Evolutionary conservation across 2,113 vertebrate species (phyloP), one percentile per base, ranked within the genome.

Genomic region (Rousettus leschenaultii): DNA sequence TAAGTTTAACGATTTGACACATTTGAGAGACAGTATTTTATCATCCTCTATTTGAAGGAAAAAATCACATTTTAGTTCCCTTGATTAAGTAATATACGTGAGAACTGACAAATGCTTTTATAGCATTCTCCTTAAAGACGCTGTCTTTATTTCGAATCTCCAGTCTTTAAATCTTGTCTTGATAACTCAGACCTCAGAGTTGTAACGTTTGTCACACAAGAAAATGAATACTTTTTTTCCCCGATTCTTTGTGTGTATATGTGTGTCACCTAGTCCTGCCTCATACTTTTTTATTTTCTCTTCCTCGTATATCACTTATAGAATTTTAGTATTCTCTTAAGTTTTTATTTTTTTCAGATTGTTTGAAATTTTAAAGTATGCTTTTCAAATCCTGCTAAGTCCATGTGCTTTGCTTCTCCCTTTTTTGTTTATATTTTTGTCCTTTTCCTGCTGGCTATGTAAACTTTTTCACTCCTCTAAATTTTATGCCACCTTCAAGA

Each of bases 341-440:
- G 6, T 57, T 89, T 95, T 87, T 59, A 3, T 4, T 53, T 43
- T 95, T 71, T 86, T 93, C 1, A 74, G 12, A 28, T 28, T 86
- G 24, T 75, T 84, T 96, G 73, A 48, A 45, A 95, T 96, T 91
- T 92, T 35, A 89, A 96, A 95, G 57, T 84, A 70, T 48, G 75
- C 86, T 84, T 90, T 73, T 95, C 48, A 87, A 95, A 85, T 87
- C 6, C 57, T 77, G 24, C 11, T 70, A 94, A 97, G 90, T 83
- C 48, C 33, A 48, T 86, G 85, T 73, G 14, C 13, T 88, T 91
- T 94, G 26, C 16, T 85, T 89, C 33, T 95, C 33, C 28, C 2
- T 92, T 91, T 95, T 79, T 86, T 80, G 3, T 82, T 94, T 95
- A 73, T 51, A 40, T 70, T 95, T 96, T 94, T 96, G 45, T 11